A percentile compares a stretch with the other conserved stretches of the same genome.
Evolutionary conservation across 2,888 invertebrate genomes (phyloP).

Genomic region (Scelioninae gen. 1): DNA sequence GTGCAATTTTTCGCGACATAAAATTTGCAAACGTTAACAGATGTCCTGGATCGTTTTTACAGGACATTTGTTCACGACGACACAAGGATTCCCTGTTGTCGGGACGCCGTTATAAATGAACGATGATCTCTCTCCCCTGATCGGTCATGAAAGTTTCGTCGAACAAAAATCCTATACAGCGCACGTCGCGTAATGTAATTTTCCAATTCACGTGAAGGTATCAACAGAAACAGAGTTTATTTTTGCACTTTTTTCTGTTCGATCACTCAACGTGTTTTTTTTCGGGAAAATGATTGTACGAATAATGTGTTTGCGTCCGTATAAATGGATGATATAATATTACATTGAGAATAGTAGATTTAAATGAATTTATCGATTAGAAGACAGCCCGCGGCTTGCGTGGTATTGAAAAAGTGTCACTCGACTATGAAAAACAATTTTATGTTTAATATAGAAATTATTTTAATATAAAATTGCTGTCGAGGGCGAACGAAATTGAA

Average conservation of each 20-base stretch:
- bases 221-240: not conserved
- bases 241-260: not conserved
- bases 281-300: slow-evolving; percentile 16
- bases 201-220: slow-evolving; percentile 37
- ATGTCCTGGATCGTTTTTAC: slow-evolving; percentile 58
- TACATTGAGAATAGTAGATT: not conserved
- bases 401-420: slow-evolving; percentile 39
- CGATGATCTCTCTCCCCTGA: slow-evolving; percentile 53
- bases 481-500: slow-evolving; percentile 9
- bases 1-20: slow-evolving; percentile 48
- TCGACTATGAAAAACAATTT: slow-evolving; percentile 15
- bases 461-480: slow-evolving; percentile 1
- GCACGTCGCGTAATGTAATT: slow-evolving; percentile 44
- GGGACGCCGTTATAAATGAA: slow-evolving; percentile 52
- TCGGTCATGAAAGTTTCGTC: slow-evolving; percentile 52
- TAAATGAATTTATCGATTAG: slow-evolving; percentile 10
- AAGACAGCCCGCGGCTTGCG: not conserved
- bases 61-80: slow-evolving; percentile 54
- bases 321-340: slow-evolving; percentile 35
- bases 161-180: slow-evolving; percentile 45
- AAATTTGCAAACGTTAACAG: slow-evolving; percentile 63
- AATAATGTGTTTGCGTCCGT: slow-evolving; percentile 29
- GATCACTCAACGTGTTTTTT: not conserved
- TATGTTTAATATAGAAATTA: slow-evolving; percentile 8
- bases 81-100: slow-evolving; percentile 42